A percentile compares a stretch with the other conserved stretches of the same genome.
These are phyloP conservation scores for Motacilla tschutschensis DNA, from an alignment of 2,113 vertebrate genomes.

Conservation along the genomic window DNA sequence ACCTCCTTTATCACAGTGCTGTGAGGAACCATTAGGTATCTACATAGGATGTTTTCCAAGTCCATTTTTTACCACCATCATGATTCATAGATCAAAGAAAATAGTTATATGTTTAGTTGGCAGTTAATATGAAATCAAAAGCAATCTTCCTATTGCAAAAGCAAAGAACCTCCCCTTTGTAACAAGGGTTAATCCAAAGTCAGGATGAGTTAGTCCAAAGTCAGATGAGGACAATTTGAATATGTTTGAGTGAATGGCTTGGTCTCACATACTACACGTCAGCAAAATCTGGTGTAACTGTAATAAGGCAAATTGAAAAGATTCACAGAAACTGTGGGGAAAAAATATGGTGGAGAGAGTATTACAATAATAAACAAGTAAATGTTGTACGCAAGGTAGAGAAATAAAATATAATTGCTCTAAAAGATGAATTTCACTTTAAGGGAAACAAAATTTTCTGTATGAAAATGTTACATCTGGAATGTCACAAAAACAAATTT, in stretches of 20 bases:
- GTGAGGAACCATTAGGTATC: not conserved
- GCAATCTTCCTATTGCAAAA: not conserved
- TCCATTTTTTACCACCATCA: not conserved
- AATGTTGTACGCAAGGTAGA: not conserved
- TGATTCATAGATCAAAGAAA: not conserved
- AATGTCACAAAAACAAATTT: conserved; percentile 16
- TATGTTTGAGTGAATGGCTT: not conserved
- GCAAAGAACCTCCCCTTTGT: not conserved
- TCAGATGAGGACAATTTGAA: not conserved
- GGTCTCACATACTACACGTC: not conserved
- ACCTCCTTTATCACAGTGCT: not conserved
- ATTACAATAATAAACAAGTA: not conserved
- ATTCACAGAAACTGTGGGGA: not conserved
- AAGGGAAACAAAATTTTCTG: not conserved
- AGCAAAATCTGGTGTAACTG: not conserved
- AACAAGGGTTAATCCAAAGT: not conserved
- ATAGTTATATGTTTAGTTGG: not conserved
- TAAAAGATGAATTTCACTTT: not conserved
- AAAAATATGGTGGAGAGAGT: not conserved
- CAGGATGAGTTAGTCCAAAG: not conserved
- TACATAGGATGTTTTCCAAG: not conserved
- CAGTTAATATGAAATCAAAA: not conserved
- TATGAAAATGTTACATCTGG: not conserved
- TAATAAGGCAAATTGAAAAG: not conserved
- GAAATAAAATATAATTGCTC: not conserved